Base-by-base conservation (phyloP, 2,888 invertebrate genomes). In the Drosophila neotestacea region DNA sequence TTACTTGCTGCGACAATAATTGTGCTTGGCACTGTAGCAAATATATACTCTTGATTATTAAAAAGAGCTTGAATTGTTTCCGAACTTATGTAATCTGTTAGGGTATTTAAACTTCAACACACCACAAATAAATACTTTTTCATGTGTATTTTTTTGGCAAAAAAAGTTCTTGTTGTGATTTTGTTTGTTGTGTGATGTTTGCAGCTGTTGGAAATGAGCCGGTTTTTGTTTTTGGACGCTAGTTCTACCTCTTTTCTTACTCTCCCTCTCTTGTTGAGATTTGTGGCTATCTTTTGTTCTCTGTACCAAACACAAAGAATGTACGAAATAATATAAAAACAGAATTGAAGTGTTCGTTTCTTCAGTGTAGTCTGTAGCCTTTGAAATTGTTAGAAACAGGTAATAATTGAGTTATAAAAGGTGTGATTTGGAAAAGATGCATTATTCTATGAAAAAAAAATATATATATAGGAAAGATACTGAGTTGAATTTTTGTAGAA, bases 191-290 rank as follows among this genome's bases (percentile, higher is more conserved):
- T 59, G 48, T 50, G 55, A 13, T 62, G 54, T 59, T 70, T 83
- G 81, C 86, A 81, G 81, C 86, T 81, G 81, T 85, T 81, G 80
- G 36, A 55, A 67, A 62, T 64, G 74, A 83, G 86, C 81, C 77
- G 86, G 86, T 81, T 85, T 84, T 54, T 67, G 66, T 47, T 63
- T 42, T 36, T 50, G 34, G 34, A 22, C 6, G 41, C 30, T 16
- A 39, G n/a, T 16, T 39, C 13, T 30, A 32, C 28, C 39, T 28
- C 42, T 32, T 16, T 9, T 22, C 54, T 7, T 1, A n/a, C 55
- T 27, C 34, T 22, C 0, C n/a, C 9, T 13, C 30, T 7, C 36
- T 27, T 50, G 47, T 48, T 62, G 48, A 44, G 38, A 28, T 41
- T 50, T 44, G 38, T 39, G 34, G 39, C 48, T 39, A 10, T 44